A percentile compares a stretch with the other conserved stretches of the same genome.
Evolutionary conservation across 2,797 vertebrate species (phyloP).

Genomic region (Chanos chanos): DNA sequence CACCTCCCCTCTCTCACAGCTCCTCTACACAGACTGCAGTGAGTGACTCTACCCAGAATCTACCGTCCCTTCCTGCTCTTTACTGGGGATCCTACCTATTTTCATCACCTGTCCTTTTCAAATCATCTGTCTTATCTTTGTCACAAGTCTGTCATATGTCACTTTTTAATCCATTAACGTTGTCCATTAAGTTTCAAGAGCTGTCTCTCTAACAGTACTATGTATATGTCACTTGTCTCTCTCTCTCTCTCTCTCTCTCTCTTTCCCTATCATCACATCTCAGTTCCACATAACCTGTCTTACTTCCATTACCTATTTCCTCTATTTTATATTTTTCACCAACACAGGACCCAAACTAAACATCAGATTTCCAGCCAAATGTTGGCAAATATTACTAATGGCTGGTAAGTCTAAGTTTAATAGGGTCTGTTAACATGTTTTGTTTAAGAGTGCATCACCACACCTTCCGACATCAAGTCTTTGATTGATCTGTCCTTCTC

Average conservation of each 20-base stretch:
- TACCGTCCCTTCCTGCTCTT: constrained; percentile 1
- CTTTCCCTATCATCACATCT: constrained; percentile 2
- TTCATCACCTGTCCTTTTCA: too few relatives aligned
- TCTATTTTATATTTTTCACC: constrained; percentile 25
- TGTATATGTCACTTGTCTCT: background rate
- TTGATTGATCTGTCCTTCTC: too few relatives aligned
- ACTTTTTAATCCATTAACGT: too few relatives aligned
- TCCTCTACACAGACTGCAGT: constrained; percentile 87
- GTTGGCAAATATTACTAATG: constrained; percentile 36
- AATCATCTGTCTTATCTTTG: too few relatives aligned
- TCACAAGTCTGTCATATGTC: too few relatives aligned
- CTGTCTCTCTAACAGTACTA: too few relatives aligned
- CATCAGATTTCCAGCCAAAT: constrained; percentile 22
- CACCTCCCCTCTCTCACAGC: constrained; percentile 72
- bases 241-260: background rate
- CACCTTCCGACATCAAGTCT: too few relatives aligned
- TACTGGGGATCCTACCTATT: background rate
- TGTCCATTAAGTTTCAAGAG: too few relatives aligned
- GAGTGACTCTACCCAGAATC: constrained; percentile 58
- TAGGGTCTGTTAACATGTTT: constrained; percentile 1
- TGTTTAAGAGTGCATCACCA: too few relatives aligned
- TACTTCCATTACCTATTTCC: constrained; percentile 28
- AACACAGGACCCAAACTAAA: constrained; percentile 30
- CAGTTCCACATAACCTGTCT: constrained; percentile 24
- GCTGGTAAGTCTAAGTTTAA: constrained; percentile 30